Evolutionary conservation across 2,888 invertebrate species (phyloP), one percentile per base, ranked within the genome.

Genomic region (Plagodis pulveraria): DNA sequence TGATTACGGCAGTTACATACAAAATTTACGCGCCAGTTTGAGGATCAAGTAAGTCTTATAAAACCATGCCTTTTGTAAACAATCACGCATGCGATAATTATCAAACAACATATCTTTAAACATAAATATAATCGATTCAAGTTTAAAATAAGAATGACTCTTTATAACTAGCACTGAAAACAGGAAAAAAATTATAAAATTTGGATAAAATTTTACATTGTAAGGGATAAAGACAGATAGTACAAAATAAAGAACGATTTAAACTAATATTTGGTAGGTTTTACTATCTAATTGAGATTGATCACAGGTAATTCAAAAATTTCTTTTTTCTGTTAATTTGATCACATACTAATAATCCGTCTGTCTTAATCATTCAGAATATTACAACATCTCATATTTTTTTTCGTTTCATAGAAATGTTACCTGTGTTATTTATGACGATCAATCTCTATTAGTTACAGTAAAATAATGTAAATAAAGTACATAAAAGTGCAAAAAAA

Each of bases 11-110:
- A 34, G 34, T 34, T 46, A 10, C 6, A n/a, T 34, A 6, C 33
- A 34, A 45, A 10, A 10, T 38, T 33, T 36, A 50, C 50, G 50
- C 42, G 41, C 11, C 41, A 41, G 12, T 42, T 42, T 50, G 42
- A 46, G 8, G 9, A 12, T 11, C 42, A 32, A 8, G 35, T 44
- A 11, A 0, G 1, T 47, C 12, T 8, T 48, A 8, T 22, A 57
- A 62, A 52, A 62, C 42, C 62, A 62, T 62, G 62, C 62, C 51
- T 35, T 35, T 42, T 42, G 12, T 12, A 42, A 41, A n/a, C 41
- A 41, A 42, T 12, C 5, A 42, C 11, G 40, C 57, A 62, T 62
- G 62, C 62, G 57, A 35, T 40, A 51, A 11, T n/a, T 50, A 41
- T 52, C 36, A 52, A 38, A 5, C 11, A 12, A 12, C 12, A 42